Conservation (phyloP, 2,888 invertebrate species). For the Nomada goodeniana region DNA sequence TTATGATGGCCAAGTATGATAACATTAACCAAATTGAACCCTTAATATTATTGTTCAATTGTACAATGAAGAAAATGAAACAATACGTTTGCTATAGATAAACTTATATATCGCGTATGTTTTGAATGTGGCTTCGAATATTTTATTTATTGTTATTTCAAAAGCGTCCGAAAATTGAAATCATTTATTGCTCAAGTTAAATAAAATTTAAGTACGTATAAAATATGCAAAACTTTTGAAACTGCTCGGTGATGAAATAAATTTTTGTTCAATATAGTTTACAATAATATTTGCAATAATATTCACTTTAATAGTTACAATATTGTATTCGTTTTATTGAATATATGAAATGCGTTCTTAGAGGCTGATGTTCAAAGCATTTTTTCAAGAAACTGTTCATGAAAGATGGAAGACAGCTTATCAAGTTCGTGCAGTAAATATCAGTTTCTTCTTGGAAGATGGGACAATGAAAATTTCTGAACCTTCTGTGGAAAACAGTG, state of each 20-base stretch:
- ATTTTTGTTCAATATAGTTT: neutral
- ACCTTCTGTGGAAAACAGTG: constrained; percentile 93
- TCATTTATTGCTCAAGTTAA: neutral
- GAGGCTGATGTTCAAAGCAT: constrained; percentile 92
- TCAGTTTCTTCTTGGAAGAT: constrained; percentile 95
- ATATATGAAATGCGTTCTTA: constrained; percentile 75
- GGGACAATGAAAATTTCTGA: constrained; percentile 95
- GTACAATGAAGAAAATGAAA: neutral
- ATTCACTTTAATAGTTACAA: too few relatives aligned
- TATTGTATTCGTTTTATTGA: neutral
- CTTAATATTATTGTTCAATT: neutral
- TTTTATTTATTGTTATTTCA: neutral
- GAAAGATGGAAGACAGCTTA: constrained; percentile 88
- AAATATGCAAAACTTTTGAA: too few relatives aligned
- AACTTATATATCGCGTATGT: too few relatives aligned
- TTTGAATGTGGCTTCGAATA: too few relatives aligned
- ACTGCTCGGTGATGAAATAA: too few relatives aligned
- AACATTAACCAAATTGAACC: constrained; percentile 22
- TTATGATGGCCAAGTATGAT: constrained; percentile 92
- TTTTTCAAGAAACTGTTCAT: constrained; percentile 92
- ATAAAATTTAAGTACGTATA: too few relatives aligned
- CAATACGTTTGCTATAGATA: neutral
- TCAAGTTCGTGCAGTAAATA: constrained; percentile 91
- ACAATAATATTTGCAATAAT: neutral
- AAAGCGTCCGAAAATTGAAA: neutral